Conservation (phyloP, 92 coral and sea anemone species). For the Umimayanthus chanpuru region DNA sequence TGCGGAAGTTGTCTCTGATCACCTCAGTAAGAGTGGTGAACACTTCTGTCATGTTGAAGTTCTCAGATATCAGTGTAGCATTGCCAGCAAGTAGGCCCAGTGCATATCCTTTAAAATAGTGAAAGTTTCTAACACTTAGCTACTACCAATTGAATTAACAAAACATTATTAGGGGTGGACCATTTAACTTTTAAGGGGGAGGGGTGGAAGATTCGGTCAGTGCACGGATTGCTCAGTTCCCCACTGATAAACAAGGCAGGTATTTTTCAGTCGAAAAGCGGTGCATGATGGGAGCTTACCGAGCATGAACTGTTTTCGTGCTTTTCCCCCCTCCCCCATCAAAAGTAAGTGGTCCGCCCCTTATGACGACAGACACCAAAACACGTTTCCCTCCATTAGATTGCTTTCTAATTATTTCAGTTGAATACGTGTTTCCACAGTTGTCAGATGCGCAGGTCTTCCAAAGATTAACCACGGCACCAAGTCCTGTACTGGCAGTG, state of each 20-base stretch:
- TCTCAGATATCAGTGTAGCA: conserved; percentile 95
- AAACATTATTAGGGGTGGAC: background rate
- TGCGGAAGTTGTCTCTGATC: conserved; percentile 94
- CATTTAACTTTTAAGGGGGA: too few relatives aligned
- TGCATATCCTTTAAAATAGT: conserved; percentile 60
- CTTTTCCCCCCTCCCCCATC: too few relatives aligned
- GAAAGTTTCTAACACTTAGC: background rate
- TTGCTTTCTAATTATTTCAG: too few relatives aligned
- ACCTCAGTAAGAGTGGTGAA: conserved; percentile 88
- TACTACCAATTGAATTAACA: background rate
- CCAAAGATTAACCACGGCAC: conserved; percentile 65
- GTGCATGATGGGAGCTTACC: too few relatives aligned
- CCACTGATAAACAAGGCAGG: too few relatives aligned
- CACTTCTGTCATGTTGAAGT: conserved; percentile 93
- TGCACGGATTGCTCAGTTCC: too few relatives aligned
- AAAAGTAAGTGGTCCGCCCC: too few relatives aligned
- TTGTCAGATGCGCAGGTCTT: conserved; percentile 73
- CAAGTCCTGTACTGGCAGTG: conserved; percentile 72
- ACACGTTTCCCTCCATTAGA: background rate
- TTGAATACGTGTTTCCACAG: conserved; percentile 39
- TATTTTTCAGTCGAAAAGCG: too few relatives aligned
- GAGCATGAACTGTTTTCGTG: too few relatives aligned
- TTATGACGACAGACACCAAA: too few relatives aligned
- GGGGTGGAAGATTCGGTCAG: too few relatives aligned
- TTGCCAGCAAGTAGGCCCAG: conserved; percentile 90